Evolutionary conservation across 2,797 vertebrate species (phyloP), one percentile per base, ranked within the genome.

Genomic region (Pagetopsis macropterus): DNA sequence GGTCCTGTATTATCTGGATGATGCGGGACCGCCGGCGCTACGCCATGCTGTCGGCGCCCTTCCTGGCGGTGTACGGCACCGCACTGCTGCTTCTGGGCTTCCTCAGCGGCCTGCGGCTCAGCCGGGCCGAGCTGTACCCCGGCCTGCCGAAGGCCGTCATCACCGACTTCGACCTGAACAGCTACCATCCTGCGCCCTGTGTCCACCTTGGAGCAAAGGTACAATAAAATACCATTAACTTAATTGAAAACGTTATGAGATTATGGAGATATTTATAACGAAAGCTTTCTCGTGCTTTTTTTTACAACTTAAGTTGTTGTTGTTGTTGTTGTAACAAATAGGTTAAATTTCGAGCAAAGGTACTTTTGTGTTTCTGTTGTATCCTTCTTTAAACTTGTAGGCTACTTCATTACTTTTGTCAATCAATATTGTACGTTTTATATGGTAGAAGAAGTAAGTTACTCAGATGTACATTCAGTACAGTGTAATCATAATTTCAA

Each of bases 11-110:
- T 13, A 92, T 92, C 46, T 92, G 95, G 94, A 91, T 93, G 93
- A 88, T 95, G 90, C 56, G 79, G n/a, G 92, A 96, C 83, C 91
- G 94, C 1, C 79, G 93, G 12, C 87, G 51, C 1, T 94, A 88
- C 8, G 94, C 95, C 82, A 95, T 96, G 94, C 87, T 93, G 70
- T 96, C 96, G 7, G 94, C 96, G 12, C 96, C 95, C 0, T 95
- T 96, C 84, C 93, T 97, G 82, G 96, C 95, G 2, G 63, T 89
- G 54, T 93, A 93, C 2, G 88, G 94, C 60, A 96, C 95, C 12
- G 88, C 94, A n/a, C 94, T 97, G 85, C 78, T 95, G 63, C 65
- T 89, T 52, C 87, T 92, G 21, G 92, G 89, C 33, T 97, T 95
- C 70, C 76, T 93, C 43, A 95, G 94, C 21, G 93, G 92, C 17